phyloP scores from a whole-genome alignment of 2,888 invertebrate species.

The Eustalomyia histrio region DNA sequence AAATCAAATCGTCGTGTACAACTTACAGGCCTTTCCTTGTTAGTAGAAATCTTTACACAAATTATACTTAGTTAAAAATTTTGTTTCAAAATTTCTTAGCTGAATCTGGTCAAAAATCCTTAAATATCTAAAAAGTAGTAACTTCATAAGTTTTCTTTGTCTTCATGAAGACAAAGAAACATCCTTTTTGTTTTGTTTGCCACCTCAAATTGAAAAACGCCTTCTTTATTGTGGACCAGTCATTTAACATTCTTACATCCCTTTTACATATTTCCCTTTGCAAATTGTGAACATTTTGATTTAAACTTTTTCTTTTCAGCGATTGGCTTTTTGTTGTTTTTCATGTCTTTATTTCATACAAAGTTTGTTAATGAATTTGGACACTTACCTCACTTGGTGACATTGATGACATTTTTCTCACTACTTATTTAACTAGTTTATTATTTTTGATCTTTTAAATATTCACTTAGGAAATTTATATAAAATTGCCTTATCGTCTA shows the following conservation, averaged over 20 bases:
- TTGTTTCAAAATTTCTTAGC: no score
- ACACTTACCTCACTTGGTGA: slow-evolving; percentile 75
- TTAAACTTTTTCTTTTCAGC: not conserved
- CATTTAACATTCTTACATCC: not conserved
- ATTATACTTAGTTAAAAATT: no score
- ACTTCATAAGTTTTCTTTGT: not conserved
- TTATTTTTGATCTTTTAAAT: not conserved
- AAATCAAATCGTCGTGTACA: no score
- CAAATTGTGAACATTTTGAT: not conserved
- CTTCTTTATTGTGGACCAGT: not conserved
- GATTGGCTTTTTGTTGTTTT: not conserved
- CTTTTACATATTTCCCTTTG: not conserved
- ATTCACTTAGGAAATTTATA: not conserved
- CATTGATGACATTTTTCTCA: slow-evolving; percentile 72
- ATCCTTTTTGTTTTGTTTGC: not conserved
- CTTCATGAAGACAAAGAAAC: not conserved
- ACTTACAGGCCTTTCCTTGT: no score
- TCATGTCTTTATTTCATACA: not conserved
- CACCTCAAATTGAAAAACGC: not conserved
- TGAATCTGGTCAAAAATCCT: no score
- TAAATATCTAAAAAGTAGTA: not conserved
- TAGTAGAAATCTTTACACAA: no score
- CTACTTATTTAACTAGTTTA: not conserved
- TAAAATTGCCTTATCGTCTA: not conserved
- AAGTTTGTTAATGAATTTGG: not conserved